Percentiles rank a stretch among this genome's conserved stretches.
Evolutionary conservation across 2,888 invertebrate genomes (phyloP).

Genomic region (Eupeodes latifasciatus): DNA sequence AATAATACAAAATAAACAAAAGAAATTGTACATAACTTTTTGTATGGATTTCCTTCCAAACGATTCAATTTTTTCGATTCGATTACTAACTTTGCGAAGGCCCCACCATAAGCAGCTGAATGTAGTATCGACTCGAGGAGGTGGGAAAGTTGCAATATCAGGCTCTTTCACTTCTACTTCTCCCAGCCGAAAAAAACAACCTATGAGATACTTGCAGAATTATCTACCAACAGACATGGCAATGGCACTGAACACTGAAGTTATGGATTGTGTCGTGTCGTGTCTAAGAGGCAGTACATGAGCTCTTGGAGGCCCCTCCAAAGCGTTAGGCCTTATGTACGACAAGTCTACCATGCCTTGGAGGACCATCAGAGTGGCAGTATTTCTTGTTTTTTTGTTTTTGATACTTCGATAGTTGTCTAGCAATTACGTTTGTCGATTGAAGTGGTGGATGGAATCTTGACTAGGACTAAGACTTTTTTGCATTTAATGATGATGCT

Average conservation of each 20-base stretch:
- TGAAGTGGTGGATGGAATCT: constrained; percentile 15
- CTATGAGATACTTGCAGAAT: constrained; percentile 73
- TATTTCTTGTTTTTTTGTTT: constrained; percentile 42
- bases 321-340: constrained; percentile 40
- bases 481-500: constrained; percentile 60
- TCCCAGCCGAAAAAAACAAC: constrained; percentile 30
- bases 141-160: constrained; percentile 60
- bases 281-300: constrained; percentile 56
- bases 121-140: constrained; percentile 18
- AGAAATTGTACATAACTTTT: background rate
- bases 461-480: constrained; percentile 33
- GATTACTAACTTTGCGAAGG: constrained; percentile 9
- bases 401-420: constrained; percentile 47
- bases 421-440: constrained; percentile 51
- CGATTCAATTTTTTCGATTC: constrained; percentile 10
- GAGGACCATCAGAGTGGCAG: constrained; percentile 54
- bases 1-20: background rate
- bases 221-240: constrained; percentile 37
- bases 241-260: constrained; percentile 46
- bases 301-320: constrained; percentile 59
- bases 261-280: constrained; percentile 60
- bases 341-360: constrained; percentile 46
- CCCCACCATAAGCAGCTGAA: constrained; percentile 24
- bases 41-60: constrained; percentile 14
- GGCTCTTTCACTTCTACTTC: constrained; percentile 40